phyloP scores from a whole-genome alignment of 2,113 vertebrate species.

The Pionites leucogaster region DNA sequence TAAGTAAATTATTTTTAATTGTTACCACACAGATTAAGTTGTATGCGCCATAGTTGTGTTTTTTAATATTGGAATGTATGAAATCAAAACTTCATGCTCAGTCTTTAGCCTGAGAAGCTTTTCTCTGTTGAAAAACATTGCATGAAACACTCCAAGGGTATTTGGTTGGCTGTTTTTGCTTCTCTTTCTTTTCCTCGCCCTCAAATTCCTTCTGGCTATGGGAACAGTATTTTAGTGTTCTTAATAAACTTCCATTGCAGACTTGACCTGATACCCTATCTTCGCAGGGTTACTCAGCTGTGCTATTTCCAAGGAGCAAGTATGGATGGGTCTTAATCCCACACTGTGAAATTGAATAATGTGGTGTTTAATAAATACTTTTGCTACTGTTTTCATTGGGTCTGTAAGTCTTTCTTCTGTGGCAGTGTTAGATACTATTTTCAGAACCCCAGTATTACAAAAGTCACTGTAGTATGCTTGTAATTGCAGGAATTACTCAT shows the following conservation, averaged over 20 bases:
- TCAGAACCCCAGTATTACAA: not conserved
- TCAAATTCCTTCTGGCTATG: not conserved
- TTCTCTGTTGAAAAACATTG: not conserved
- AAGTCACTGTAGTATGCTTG: not conserved
- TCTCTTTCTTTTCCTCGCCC: not conserved
- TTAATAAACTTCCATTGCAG: not conserved
- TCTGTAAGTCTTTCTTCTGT: not conserved
- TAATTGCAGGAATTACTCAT: not conserved
- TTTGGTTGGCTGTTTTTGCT: not conserved
- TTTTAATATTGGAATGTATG: not conserved
- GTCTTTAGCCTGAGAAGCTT: not conserved
- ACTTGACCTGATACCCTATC: not conserved
- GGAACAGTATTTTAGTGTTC: not conserved
- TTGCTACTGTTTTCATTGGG: not conserved
- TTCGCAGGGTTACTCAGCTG: not conserved
- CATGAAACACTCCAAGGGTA: not conserved
- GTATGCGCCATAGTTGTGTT: not conserved
- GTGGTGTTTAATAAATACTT: not conserved
- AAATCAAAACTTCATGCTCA: not conserved
- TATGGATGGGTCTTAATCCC: not conserved
- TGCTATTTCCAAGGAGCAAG: not conserved
- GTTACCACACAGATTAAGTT: not conserved
- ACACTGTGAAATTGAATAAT: not conserved
- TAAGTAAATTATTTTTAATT: not conserved
- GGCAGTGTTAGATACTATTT: not conserved